Evolutionary conservation across 92 coral and sea anemone species (phyloP), one percentile per base, ranked within the genome.

Genomic region (Porites cylindrica): DNA sequence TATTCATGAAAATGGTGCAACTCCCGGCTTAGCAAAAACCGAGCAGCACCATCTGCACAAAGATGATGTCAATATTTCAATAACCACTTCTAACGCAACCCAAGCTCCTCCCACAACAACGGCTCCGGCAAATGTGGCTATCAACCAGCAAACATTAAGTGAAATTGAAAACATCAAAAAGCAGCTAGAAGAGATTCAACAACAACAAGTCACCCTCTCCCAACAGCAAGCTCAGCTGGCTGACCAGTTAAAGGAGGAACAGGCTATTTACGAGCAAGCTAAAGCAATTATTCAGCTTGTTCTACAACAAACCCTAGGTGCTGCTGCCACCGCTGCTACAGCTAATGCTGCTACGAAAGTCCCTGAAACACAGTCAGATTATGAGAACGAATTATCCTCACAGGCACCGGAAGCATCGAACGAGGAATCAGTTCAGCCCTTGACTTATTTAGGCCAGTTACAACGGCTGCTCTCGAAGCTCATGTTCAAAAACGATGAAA

Each of bases 91-190:
- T 51, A 83, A 83, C 65, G 23, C 87, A 47, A 71, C 80, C 29
- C 62, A 64, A 43, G 80, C 62, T 3, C 87, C 87, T 14, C 87
- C 72, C 38, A 75, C 64, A 53, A 73, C 79, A 3, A 23, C 52
- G 24, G 60, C 80, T 13, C 70, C 61, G 47, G 47, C 47, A 7
- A 21, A 58, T 23, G 66, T 21, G 63, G 52, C 13, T 26, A 7
- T 76, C 13, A 59, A 14, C 10, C 82, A 60, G 26, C 80, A 73
- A 73, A 74, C 87, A 1, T 3, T 10, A 26, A 19, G 6, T 6
- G 93, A 90, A 0, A 79, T 90, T 18, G 70, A 81, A 18, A 63
- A 51, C 21, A 90, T 90, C 12, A 90, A 88, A 61, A 43, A 77
- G 56, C 87, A 90, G 11, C 72, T 90, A 12, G 62, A 74, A 17